These are phyloP conservation scores for Leucophenga maculata DNA, from an alignment of 2,888 invertebrate genomes.

Conservation along the genomic window DNA sequence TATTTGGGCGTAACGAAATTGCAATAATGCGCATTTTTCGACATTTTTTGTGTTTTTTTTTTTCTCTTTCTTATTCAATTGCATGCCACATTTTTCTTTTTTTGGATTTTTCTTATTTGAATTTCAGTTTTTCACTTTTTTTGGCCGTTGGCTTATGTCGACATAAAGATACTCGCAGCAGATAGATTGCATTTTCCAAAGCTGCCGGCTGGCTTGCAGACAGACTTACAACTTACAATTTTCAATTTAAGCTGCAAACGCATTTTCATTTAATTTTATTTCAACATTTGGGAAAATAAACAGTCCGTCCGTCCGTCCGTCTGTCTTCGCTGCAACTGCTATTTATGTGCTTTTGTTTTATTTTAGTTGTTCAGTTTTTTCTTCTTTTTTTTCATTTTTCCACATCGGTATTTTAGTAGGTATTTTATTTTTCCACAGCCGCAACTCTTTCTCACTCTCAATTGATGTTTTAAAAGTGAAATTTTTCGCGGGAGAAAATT, in stretches of 20 bases:
- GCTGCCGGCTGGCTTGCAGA: too few relatives aligned
- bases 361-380: conserved; percentile 55
- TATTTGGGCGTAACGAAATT: conserved; percentile 57
- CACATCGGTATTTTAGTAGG: too few relatives aligned
- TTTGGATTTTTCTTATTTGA: conserved; percentile 60
- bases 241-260: conserved; percentile 13
- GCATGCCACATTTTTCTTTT: conserved; percentile 51
- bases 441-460: conserved; percentile 21
- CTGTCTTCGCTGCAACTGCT: conserved; percentile 44
- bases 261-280: conserved; percentile 16
- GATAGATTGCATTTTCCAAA: too few relatives aligned
- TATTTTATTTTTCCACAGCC: conserved; percentile 32
- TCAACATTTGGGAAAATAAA: conserved; percentile 7
- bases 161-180: neutral
- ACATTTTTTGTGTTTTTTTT: neutral
- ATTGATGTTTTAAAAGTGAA: conserved; percentile 59
- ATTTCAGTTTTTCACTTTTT: conserved; percentile 49
- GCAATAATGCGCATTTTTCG: conserved; percentile 55
- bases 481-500: conserved; percentile 60
- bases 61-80: conserved; percentile 21
- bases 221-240: neutral
- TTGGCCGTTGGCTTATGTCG: conserved; percentile 17
- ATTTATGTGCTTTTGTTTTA: conserved; percentile 62
- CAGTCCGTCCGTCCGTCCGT: neutral
- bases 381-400: conserved; percentile 45